Evolutionary conservation across 1,140 invertebrate species (phyloP).

Genomic region (Polypedilum vanderplanki): DNA sequence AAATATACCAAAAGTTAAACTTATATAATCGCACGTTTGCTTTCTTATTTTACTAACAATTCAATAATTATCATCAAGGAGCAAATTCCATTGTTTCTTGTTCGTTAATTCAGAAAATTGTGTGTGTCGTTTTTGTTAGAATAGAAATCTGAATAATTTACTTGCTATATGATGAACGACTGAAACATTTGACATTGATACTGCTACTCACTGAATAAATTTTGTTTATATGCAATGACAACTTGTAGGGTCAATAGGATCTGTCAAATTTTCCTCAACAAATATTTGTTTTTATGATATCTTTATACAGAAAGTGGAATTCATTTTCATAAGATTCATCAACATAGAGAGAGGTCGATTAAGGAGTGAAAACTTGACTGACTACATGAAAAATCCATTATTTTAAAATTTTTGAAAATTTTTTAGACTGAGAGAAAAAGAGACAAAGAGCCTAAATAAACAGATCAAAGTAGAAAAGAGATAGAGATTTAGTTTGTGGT

Average conservation of each 20-base stretch:
- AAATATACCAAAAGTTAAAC: too few relatives aligned
- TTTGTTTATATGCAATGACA: background rate
- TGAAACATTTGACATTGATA: background rate
- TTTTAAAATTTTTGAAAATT: conserved; percentile 8
- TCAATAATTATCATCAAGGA: too few relatives aligned
- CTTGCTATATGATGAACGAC: background rate
- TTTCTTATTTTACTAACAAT: too few relatives aligned
- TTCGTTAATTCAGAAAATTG: too few relatives aligned
- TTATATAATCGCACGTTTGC: too few relatives aligned
- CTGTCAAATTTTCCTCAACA: background rate
- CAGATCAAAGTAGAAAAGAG: background rate
- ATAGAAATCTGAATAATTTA: too few relatives aligned
- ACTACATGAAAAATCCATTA: conserved; percentile 19
- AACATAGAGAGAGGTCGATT: background rate
- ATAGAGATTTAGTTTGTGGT: background rate
- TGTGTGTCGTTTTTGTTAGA: too few relatives aligned
- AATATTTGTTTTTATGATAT: conserved; percentile 20
- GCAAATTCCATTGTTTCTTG: too few relatives aligned
- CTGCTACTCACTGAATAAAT: background rate
- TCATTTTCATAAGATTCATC: background rate
- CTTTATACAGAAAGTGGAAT: background rate
- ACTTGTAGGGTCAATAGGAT: background rate
- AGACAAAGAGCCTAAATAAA: background rate
- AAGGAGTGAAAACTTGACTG: background rate
- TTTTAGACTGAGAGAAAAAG: background rate